Percentiles rank a stretch among this genome's conserved stretches.
Conservation (phyloP, 2,113 vertebrate species). For the Alectura lathami region DNA sequence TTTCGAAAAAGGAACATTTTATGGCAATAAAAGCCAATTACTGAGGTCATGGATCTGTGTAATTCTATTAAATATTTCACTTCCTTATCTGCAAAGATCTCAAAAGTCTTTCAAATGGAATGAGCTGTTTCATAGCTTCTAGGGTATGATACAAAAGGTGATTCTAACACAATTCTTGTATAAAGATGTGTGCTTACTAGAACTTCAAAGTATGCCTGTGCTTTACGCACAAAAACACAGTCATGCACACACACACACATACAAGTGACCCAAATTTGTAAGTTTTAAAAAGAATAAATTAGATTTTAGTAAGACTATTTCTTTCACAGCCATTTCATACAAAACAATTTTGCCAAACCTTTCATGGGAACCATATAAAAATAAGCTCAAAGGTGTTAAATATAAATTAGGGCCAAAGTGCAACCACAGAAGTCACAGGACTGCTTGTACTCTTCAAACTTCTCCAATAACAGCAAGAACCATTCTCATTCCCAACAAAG, state of each 20-base stretch:
- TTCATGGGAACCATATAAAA: neutral
- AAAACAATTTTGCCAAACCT: neutral
- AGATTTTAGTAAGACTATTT: neutral
- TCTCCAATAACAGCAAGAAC: neutral
- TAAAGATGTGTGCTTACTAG: rapidly evolving
- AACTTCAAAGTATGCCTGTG: neutral
- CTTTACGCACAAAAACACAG: neutral
- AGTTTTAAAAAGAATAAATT: neutral
- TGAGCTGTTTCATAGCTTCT: neutral
- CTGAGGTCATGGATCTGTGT: neutral
- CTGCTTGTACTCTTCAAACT: neutral
- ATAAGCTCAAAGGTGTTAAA: neutral
- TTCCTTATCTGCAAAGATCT: neutral
- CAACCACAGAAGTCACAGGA: neutral
- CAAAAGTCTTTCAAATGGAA: conserved; percentile 4
- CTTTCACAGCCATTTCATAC: neutral
- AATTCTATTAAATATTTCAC: conserved; percentile 19
- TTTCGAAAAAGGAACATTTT: neutral
- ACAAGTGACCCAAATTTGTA: neutral
- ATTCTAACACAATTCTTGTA: neutral
- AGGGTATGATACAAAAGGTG: neutral
- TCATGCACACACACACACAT: neutral
- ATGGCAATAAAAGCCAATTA: conserved; percentile 44
- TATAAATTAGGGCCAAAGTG: neutral
- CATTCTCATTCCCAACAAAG: neutral